Evolutionary conservation across 2,888 invertebrate species (phyloP).

Genomic region (Carabus problematicus): DNA sequence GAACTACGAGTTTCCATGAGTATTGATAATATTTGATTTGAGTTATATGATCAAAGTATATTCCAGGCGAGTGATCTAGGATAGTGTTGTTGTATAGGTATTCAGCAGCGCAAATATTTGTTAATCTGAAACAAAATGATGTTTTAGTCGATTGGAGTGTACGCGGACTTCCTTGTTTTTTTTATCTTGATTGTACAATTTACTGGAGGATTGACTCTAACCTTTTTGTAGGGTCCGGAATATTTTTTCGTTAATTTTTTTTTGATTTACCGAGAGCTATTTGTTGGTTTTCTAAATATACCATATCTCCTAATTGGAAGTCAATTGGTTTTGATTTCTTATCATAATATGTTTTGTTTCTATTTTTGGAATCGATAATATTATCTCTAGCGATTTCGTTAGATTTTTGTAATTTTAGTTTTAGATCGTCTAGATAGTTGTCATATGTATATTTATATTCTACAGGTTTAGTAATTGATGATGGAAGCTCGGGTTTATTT

Average conservation of each 20-base stretch:
- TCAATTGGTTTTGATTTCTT: background rate
- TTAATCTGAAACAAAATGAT: slow-evolving; percentile 2
- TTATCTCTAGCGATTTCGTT: slow-evolving; percentile 47
- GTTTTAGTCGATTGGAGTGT: slow-evolving; percentile 44
- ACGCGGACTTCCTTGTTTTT: slow-evolving; percentile 19
- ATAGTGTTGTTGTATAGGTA: slow-evolving; percentile 6
- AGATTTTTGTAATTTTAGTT: slow-evolving; percentile 46
- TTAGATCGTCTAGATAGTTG: slow-evolving; percentile 45
- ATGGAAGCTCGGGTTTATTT: slow-evolving; percentile 43
- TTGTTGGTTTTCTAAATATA: too few relatives aligned
- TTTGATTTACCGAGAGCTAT: too few relatives aligned
- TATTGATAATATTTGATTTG: too few relatives aligned
- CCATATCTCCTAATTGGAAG: slow-evolving; percentile 1
- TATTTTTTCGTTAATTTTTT: too few relatives aligned
- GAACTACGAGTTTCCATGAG: too few relatives aligned
- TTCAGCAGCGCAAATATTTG: background rate
- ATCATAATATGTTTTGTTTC: background rate
- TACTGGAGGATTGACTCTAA: slow-evolving; percentile 4
- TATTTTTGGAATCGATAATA: slow-evolving; percentile 35
- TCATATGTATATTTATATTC: slow-evolving; percentile 49
- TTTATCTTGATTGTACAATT: slow-evolving; percentile 29
- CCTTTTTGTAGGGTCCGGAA: too few relatives aligned
- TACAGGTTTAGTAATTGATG: slow-evolving; percentile 44
- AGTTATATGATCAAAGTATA: slow-evolving; percentile 42
- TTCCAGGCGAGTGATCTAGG: slow-evolving; percentile 26